Conservation (phyloP, 2,888 invertebrate species). For the Himalopsyche japonica region DNA sequence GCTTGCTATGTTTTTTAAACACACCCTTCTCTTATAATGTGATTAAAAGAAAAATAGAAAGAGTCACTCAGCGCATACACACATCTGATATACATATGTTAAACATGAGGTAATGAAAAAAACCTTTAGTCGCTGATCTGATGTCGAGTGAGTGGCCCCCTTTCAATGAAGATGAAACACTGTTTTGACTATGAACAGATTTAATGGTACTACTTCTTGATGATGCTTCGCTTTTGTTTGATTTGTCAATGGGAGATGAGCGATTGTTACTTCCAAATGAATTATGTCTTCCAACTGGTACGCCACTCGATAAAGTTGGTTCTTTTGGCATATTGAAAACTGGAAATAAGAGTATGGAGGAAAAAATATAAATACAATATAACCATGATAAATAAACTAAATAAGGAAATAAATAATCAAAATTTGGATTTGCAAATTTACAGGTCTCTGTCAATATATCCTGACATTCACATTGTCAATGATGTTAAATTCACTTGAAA, state of each 20-base stretch:
- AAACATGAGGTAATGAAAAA: background rate
- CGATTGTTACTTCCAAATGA: slow-evolving; percentile 25
- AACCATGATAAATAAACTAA: background rate
- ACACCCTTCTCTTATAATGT: no score
- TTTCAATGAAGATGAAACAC: slow-evolving; percentile 41
- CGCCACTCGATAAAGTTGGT: background rate
- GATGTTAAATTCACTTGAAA: background rate
- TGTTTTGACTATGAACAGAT: slow-evolving; percentile 37
- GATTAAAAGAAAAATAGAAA: no score
- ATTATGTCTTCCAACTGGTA: slow-evolving; percentile 24
- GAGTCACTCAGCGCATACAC: no score
- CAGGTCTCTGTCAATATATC: no score
- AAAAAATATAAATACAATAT: background rate
- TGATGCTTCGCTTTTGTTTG: slow-evolving; percentile 39
- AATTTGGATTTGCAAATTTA: no score
- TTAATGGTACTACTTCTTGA: slow-evolving; percentile 43
- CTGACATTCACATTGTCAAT: background rate
- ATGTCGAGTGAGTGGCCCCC: slow-evolving; percentile 53
- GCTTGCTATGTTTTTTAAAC: no score
- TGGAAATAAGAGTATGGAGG: background rate
- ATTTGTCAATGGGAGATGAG: slow-evolving; percentile 23
- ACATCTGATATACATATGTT: no score
- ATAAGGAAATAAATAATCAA: no score
- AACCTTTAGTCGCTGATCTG: slow-evolving; percentile 64
- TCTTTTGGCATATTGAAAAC: slow-evolving; percentile 33